Evolutionary conservation across 35 echinoderm and acorn worm species (phyloP).

Genomic region (Lytechinus pictus): DNA sequence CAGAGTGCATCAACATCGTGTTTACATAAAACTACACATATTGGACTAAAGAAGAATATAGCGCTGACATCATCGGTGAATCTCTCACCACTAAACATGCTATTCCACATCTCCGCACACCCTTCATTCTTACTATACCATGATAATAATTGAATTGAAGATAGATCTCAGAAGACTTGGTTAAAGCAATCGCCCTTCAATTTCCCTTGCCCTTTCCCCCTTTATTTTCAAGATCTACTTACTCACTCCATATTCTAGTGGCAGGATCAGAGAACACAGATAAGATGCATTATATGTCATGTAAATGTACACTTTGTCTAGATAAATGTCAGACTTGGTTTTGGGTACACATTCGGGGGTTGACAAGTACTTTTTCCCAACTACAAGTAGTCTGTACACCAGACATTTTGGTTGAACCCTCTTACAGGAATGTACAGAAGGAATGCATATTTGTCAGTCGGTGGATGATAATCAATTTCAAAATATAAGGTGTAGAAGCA

Average conservation of each 20-base stretch:
- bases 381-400: not conserved
- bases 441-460: not conserved
- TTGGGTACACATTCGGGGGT: not conserved
- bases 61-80: not conserved
- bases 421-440: not conserved
- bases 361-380: not conserved
- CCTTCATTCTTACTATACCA: not conserved
- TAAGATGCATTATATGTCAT: conserved; percentile 4
- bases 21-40: not conserved
- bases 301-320: not conserved
- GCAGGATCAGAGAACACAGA: not conserved
- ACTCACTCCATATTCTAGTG: conserved; percentile 1
- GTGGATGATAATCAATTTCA: not conserved
- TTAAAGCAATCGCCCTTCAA: not conserved
- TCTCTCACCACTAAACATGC: not conserved
- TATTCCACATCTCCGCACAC: not conserved
- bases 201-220: not conserved
- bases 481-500: not conserved
- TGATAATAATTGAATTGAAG: not conserved
- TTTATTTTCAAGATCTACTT: not conserved
- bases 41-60: not conserved
- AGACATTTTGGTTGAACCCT: not conserved
- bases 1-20: not conserved
- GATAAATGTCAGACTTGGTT: conserved; percentile 18
- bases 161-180: not conserved